phyloP scores from a whole-genome alignment of 2,113 vertebrate species.

The Oreotrochilus melanogaster region DNA sequence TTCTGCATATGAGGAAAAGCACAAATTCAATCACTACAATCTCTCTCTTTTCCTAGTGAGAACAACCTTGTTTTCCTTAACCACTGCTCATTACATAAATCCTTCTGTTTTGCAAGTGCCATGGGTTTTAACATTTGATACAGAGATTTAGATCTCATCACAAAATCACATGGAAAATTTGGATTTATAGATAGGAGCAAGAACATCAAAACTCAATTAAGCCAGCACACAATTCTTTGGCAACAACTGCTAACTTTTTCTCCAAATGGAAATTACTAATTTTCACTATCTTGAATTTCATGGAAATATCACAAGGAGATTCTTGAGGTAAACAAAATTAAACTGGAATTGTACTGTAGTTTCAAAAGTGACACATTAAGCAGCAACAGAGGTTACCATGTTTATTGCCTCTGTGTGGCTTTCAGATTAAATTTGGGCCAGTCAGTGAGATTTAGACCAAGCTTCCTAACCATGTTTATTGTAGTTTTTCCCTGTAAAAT shows the following conservation, averaged over 20 bases:
- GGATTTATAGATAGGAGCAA: not conserved
- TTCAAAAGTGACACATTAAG: not conserved
- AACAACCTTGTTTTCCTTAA: slow-evolving; percentile 50
- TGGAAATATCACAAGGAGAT: not conserved
- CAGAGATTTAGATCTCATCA: slow-evolving; percentile 25
- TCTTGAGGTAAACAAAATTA: slow-evolving; percentile 11
- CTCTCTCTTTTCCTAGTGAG: slow-evolving; percentile 35
- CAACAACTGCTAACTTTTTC: slow-evolving; percentile 1
- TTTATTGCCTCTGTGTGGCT: not conserved
- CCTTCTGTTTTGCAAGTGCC: slow-evolving; percentile 4
- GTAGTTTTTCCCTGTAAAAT: not conserved
- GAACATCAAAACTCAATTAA: slow-evolving; percentile 28
- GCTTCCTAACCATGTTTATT: not conserved
- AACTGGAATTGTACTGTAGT: not conserved
- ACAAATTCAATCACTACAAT: slow-evolving; percentile 39
- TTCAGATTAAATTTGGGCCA: not conserved
- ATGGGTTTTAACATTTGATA: slow-evolving; percentile 34
- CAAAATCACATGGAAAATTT: not conserved
- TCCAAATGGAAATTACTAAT: not conserved
- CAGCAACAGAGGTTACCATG: not conserved
- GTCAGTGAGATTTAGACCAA: not conserved
- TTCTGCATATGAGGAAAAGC: slow-evolving; percentile 24
- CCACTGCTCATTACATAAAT: slow-evolving; percentile 44
- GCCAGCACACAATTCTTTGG: slow-evolving; percentile 13
- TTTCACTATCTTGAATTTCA: slow-evolving; percentile 40